A percentile compares a stretch with the other conserved stretches of the same genome.
Evolutionary conservation across 1,140 invertebrate genomes (phyloP).

Genomic region (Drosophila leontia): DNA sequence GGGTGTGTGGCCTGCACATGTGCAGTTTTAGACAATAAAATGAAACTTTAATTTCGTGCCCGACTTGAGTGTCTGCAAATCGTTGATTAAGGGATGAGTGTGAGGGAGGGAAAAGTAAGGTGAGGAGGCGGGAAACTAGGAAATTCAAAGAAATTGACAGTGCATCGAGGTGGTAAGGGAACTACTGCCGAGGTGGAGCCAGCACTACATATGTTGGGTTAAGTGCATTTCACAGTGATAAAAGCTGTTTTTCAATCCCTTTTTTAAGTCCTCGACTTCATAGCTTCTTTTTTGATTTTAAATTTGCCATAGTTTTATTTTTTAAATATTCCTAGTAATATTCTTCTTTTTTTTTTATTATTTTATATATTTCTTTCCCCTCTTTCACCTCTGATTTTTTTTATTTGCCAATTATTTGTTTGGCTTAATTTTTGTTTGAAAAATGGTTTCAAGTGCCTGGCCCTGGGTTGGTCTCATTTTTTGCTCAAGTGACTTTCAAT

Average conservation of each 20-base stretch:
- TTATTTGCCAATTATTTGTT: background rate
- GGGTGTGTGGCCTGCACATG: slow-evolving; percentile 12
- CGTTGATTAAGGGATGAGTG: slow-evolving; percentile 26
- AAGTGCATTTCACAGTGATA: slow-evolving; percentile 12
- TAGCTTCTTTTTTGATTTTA: background rate
- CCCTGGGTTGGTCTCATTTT: slow-evolving; percentile 25
- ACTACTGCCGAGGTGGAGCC: background rate
- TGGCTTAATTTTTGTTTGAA: slow-evolving; percentile 4
- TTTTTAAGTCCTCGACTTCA: background rate
- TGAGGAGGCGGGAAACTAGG: background rate
- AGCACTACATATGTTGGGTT: slow-evolving; percentile 2
- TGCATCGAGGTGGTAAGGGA: slow-evolving; percentile 6
- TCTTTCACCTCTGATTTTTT: background rate
- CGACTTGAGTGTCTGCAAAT: slow-evolving; percentile 40
- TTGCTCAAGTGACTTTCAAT: slow-evolving; percentile 47
- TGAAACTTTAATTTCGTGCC: slow-evolving; percentile 34
- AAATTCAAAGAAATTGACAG: slow-evolving; percentile 29
- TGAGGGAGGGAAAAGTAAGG: too few relatives aligned
- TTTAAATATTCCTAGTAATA: background rate
- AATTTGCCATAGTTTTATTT: background rate
- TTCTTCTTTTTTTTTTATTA: background rate
- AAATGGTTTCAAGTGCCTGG: slow-evolving; percentile 10
- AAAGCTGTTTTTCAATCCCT: background rate
- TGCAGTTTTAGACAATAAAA: slow-evolving; percentile 39
- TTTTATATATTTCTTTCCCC: background rate